phyloP scores from a whole-genome alignment of 2,113 vertebrate species.

The Cercocebus atys region DNA sequence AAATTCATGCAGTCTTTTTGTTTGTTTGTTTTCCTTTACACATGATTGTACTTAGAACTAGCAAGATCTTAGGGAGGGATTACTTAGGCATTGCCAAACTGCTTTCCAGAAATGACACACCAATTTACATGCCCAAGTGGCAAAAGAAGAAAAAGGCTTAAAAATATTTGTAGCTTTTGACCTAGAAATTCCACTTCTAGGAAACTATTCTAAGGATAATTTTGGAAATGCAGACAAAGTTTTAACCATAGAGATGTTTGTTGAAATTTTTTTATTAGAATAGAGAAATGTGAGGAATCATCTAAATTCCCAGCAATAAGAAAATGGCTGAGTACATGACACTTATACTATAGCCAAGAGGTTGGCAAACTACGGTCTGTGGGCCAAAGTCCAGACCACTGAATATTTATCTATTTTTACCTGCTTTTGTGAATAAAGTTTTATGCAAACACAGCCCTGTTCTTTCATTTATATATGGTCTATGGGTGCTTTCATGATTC shows the following conservation, averaged over 20 bases:
- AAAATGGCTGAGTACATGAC: background rate
- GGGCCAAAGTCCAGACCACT: background rate
- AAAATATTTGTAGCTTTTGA: slow-evolving; percentile 10
- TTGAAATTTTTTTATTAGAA: background rate
- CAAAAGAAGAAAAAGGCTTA: background rate
- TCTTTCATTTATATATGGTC: background rate
- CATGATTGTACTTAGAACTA: background rate
- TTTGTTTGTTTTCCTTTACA: background rate
- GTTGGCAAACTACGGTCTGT: background rate
- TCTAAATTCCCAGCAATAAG: background rate
- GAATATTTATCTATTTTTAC: background rate
- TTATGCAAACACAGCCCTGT: background rate
- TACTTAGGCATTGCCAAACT: background rate
- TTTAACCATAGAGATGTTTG: background rate
- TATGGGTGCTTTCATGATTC: background rate
- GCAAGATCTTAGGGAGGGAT: background rate
- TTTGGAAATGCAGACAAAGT: background rate
- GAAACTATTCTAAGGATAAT: background rate
- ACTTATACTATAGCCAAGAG: background rate
- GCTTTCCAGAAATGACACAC: background rate
- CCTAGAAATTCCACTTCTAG: background rate
- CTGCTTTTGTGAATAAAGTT: background rate
- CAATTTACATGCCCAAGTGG: background rate
- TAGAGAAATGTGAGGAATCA: background rate
- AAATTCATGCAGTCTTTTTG: background rate